Conservation (phyloP, 2,797 vertebrate genomes). For the Molossus molossus region DNA sequence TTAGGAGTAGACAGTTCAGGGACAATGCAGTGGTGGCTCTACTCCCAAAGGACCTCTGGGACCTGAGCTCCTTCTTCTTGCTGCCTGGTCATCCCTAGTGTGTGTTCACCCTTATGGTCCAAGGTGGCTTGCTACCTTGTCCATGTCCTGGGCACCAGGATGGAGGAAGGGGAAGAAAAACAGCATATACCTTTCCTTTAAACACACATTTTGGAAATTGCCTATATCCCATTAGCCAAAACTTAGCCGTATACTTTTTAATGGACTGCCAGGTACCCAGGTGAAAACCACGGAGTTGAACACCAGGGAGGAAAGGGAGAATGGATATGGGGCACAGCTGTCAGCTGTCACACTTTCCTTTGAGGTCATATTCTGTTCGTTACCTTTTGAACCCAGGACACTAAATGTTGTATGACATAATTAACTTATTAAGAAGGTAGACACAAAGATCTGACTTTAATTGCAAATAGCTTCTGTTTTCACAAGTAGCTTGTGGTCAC, state of each 20-base stretch:
- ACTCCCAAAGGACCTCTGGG: not conserved
- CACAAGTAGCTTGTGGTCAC: not conserved
- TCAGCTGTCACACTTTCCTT: not conserved
- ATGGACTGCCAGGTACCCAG: not conserved
- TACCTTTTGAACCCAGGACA: not conserved
- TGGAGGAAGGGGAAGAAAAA: not conserved
- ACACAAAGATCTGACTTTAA: not conserved
- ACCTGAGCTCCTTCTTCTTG: not conserved
- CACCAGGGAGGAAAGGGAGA: not conserved
- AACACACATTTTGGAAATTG: not conserved
- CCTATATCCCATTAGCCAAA: not conserved
- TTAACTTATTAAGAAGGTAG: constrained; percentile 25
- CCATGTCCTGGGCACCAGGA: not conserved
- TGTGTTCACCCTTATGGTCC: not conserved
- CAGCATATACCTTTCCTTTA: not conserved
- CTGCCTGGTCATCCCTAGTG: not conserved
- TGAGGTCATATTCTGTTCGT: not conserved
- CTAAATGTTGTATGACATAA: not conserved
- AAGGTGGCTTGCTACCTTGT: not conserved
- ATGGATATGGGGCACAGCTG: not conserved
- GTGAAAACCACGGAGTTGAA: not conserved
- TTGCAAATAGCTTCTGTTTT: not conserved
- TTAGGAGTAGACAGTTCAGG: not conserved
- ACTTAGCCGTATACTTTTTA: not conserved
- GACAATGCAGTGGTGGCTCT: not conserved